Conservation (phyloP, 2,888 invertebrate species). For the Drosophila antonietae region DNA sequence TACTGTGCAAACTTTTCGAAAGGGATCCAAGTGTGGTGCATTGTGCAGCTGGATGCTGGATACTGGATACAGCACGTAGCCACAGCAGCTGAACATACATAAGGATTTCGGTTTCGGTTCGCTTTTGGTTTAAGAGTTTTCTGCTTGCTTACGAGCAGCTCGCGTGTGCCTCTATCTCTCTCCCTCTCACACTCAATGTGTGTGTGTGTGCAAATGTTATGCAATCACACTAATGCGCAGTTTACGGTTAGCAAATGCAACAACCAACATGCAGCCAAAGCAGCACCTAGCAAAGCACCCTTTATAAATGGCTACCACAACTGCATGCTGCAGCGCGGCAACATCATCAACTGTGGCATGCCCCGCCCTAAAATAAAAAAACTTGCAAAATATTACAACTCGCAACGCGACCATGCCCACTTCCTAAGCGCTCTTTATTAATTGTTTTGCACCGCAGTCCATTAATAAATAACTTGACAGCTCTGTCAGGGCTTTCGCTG, state of each 20-base stretch:
- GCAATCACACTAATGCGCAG: slow-evolving; percentile 78
- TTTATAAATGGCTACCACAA: slow-evolving; percentile 72
- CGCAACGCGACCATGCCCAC: slow-evolving; percentile 20
- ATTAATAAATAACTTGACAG: slow-evolving; percentile 55
- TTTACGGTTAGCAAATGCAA: slow-evolving; percentile 62
- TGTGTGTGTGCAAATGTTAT: slow-evolving; percentile 61
- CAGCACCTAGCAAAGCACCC: slow-evolving; percentile 48
- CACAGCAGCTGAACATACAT: slow-evolving; percentile 68
- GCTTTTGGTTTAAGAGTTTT: slow-evolving; percentile 53
- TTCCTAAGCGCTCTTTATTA: slow-evolving; percentile 52
- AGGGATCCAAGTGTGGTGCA: slow-evolving; percentile 9
- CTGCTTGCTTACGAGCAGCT: slow-evolving; percentile 37
- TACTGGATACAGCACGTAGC: slow-evolving; percentile 65
- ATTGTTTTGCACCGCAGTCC: slow-evolving; percentile 47
- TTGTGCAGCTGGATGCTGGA: slow-evolving; percentile 16
- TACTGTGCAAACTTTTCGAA: slow-evolving; percentile 61
- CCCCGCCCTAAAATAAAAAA: slow-evolving; percentile 8
- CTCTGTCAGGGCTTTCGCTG: slow-evolving; percentile 17
- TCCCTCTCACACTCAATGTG: neutral
- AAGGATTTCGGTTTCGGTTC: slow-evolving; percentile 73
- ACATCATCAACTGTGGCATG: slow-evolving; percentile 55
- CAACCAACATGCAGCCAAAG: slow-evolving; percentile 36
- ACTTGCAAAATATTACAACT: slow-evolving; percentile 17
- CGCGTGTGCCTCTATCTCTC: slow-evolving; percentile 3
- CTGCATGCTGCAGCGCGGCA: slow-evolving; percentile 19